These are phyloP conservation scores for Proteles cristata DNA, from an alignment of 2,113 vertebrate genomes.

Conservation along the genomic window DNA sequence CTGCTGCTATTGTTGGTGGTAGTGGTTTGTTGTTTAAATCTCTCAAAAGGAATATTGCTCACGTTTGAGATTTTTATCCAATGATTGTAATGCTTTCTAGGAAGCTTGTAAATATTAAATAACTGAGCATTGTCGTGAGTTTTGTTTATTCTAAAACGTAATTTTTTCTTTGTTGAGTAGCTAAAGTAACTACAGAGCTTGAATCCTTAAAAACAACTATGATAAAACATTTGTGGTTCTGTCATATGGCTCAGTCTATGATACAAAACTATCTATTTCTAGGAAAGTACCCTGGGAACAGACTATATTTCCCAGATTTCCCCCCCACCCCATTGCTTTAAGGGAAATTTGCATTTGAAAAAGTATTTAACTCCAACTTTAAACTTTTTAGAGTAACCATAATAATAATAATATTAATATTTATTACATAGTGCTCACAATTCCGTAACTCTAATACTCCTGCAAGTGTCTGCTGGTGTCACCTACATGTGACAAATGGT, in stretches of 20 bases:
- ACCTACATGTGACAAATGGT: not conserved
- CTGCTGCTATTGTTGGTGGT: not conserved
- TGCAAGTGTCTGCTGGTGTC: accelerated
- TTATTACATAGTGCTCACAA: not conserved
- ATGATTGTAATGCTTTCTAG: not conserved
- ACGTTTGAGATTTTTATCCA: not conserved
- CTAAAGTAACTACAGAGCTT: not conserved
- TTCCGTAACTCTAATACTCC: not conserved
- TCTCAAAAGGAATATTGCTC: not conserved
- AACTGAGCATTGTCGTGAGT: not conserved
- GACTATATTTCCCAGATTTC: not conserved
- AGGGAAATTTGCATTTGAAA: not conserved
- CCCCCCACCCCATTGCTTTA: not conserved
- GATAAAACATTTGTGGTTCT: not conserved
- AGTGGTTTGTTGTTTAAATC: not conserved
- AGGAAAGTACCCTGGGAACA: accelerated
- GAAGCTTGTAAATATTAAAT: constrained; percentile 12
- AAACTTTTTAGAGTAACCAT: not conserved
- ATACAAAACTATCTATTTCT: not conserved
- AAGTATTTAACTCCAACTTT: not conserved
- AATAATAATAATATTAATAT: not conserved
- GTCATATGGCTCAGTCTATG: not conserved
- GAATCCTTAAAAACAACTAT: not conserved
- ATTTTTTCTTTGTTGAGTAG: not conserved
- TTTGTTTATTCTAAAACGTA: not conserved